Conservation (phyloP, 2,113 vertebrate genomes). For the Mystacornis crossleyi region DNA sequence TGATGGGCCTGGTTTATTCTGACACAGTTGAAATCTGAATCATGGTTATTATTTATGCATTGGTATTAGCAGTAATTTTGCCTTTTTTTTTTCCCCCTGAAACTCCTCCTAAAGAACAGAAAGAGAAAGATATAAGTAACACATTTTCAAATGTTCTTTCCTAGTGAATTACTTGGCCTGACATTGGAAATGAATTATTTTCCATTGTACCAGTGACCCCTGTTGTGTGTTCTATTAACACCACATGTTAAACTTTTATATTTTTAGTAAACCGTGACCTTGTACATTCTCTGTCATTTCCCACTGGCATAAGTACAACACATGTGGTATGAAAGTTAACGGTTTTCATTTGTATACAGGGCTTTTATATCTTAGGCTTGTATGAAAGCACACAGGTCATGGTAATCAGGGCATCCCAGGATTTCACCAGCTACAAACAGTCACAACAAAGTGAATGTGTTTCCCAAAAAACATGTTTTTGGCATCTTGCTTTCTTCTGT, state of each 20-base stretch:
- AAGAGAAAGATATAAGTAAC: slow-evolving; percentile 10
- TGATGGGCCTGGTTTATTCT: background rate
- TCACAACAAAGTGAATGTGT: slow-evolving; percentile 28
- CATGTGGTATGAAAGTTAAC: slow-evolving; percentile 60
- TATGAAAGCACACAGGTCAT: slow-evolving; percentile 16
- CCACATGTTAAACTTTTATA: slow-evolving; percentile 69
- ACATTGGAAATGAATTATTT: slow-evolving; percentile 64
- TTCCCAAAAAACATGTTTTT: slow-evolving; percentile 65
- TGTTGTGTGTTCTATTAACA: slow-evolving; percentile 75
- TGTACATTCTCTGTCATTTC: slow-evolving; percentile 65
- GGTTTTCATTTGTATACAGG: slow-evolving; percentile 51
- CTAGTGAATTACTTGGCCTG: slow-evolving; percentile 45
- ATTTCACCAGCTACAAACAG: slow-evolving; percentile 45
- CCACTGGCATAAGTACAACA: slow-evolving; percentile 55
- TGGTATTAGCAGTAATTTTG: background rate
- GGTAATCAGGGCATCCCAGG: slow-evolving; percentile 49
- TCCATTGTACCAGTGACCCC: slow-evolving; percentile 66
- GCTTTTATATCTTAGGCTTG: background rate
- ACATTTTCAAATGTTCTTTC: slow-evolving; percentile 35
- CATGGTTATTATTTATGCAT: background rate
- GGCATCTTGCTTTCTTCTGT: slow-evolving; percentile 26
- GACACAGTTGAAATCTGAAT: background rate
- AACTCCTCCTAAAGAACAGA: background rate
- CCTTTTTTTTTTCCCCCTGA: fast-evolving
- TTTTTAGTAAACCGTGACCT: slow-evolving; percentile 73